phyloP scores from a whole-genome alignment of 1,140 invertebrate species.

The Lepidostoma basale region DNA sequence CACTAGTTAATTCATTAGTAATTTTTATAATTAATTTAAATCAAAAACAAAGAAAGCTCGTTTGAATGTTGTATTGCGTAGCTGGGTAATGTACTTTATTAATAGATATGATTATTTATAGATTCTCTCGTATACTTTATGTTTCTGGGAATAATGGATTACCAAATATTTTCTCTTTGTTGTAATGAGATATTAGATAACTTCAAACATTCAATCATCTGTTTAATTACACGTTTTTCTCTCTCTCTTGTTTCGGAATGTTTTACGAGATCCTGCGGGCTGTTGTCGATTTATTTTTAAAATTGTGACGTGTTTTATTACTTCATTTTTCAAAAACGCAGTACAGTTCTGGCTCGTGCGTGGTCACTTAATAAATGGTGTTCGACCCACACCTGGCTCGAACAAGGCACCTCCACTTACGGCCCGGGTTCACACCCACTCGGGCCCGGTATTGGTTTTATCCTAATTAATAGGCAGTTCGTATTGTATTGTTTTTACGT shows the following conservation, averaged over 20 bases:
- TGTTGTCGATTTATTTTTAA: slow-evolving; percentile 11
- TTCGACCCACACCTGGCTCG: slow-evolving; percentile 15
- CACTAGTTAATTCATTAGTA: background rate
- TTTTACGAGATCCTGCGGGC: background rate
- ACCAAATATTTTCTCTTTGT: slow-evolving; percentile 8
- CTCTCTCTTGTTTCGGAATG: background rate
- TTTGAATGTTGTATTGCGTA: slow-evolving; percentile 5
- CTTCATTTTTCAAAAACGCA: slow-evolving; percentile 21
- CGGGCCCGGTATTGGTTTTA: slow-evolving; percentile 8
- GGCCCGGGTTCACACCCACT: slow-evolving; percentile 10
- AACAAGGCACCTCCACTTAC: slow-evolving; percentile 14
- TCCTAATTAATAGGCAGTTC: slow-evolving; percentile 28
- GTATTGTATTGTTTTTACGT: slow-evolving; percentile 18
- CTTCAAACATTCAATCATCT: background rate
- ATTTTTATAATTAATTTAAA: background rate
- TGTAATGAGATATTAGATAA: too few relatives aligned
- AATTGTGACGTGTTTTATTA: slow-evolving; percentile 12
- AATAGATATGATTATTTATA: background rate
- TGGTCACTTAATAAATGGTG: slow-evolving; percentile 21
- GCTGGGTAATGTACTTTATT: slow-evolving; percentile 20
- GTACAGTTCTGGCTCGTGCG: slow-evolving; percentile 5
- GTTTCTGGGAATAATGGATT: background rate
- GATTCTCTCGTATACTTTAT: background rate
- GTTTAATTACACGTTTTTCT: background rate
- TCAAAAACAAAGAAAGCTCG: background rate